These are phyloP conservation scores for Stegodyphus mimosarum DNA, from an alignment of 1,140 invertebrate genomes.

Conservation along the genomic window DNA sequence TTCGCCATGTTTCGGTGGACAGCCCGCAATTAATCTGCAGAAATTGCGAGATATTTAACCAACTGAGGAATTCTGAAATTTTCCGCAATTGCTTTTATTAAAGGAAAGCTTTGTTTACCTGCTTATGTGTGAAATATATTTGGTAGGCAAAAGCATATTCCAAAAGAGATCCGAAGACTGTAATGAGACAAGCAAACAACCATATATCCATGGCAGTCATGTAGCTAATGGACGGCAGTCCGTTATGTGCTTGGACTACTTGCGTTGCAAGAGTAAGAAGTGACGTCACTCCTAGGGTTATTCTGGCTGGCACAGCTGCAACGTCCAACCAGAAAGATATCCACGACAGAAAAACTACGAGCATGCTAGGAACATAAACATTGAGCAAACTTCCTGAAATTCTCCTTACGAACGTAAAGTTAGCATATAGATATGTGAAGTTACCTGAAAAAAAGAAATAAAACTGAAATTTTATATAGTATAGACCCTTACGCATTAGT, in stretches of 20 bases:
- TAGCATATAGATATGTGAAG: constrained; percentile 59
- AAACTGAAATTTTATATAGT: not conserved
- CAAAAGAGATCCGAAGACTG: constrained; percentile 68
- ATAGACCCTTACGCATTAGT: too few relatives aligned
- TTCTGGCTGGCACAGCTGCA: constrained; percentile 67
- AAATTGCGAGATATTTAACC: too few relatives aligned
- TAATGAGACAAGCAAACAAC: constrained; percentile 66
- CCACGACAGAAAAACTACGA: constrained; percentile 63
- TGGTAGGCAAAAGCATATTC: constrained; percentile 67
- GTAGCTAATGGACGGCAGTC: constrained; percentile 60
- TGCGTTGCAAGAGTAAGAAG: constrained; percentile 63
- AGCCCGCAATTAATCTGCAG: too few relatives aligned
- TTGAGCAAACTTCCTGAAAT: constrained; percentile 60
- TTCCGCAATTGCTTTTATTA: too few relatives aligned
- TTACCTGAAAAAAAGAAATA: constrained; percentile 26
- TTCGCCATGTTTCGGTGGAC: too few relatives aligned
- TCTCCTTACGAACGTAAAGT: constrained; percentile 62
- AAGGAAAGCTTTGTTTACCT: not conserved
- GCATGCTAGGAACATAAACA: constrained; percentile 62
- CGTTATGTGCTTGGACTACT: constrained; percentile 53
- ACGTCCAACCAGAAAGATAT: constrained; percentile 69
- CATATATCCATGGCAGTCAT: constrained; percentile 65
- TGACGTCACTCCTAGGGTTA: constrained; percentile 65
- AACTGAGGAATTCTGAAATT: too few relatives aligned
- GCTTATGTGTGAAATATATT: not conserved